These are phyloP conservation scores for Polypedilum vanderplanki DNA, from an alignment of 1,140 invertebrate genomes.

Conservation along the genomic window DNA sequence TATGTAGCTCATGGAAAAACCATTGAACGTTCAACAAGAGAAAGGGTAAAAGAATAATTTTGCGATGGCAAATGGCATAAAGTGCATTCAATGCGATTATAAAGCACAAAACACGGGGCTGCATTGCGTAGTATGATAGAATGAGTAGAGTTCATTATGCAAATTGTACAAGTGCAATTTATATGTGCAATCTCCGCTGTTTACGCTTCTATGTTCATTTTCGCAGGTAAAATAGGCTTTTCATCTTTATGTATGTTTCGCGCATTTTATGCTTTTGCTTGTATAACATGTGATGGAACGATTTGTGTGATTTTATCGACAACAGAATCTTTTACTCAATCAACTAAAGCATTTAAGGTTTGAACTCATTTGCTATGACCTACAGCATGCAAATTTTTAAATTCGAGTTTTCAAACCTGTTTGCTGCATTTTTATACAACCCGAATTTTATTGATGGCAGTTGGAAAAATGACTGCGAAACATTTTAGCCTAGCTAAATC, in stretches of 20 bases:
- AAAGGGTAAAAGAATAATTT: neutral
- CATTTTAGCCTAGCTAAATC: constrained; percentile 6
- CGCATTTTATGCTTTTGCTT: constrained; percentile 8
- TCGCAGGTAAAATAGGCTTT: neutral
- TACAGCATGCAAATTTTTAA: no score
- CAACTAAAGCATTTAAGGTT: neutral
- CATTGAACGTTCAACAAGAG: constrained; percentile 16
- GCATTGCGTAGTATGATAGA: no score
- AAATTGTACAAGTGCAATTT: constrained; percentile 28
- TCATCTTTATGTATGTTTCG: neutral
- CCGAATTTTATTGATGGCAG: neutral
- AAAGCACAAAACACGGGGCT: neutral
- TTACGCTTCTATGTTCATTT: constrained; percentile 15
- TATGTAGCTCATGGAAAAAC: constrained; percentile 14
- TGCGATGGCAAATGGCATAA: neutral
- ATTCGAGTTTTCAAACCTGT: no score
- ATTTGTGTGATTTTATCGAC: constrained; percentile 18
- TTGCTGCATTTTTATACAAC: neutral
- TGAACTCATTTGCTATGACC: no score
- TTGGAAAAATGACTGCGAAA: neutral
- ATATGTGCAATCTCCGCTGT: neutral
- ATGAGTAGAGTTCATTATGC: constrained; percentile 21
- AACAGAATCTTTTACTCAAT: neutral
- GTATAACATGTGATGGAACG: neutral
- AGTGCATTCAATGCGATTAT: constrained; percentile 12